Conservation (phyloP, 2,888 invertebrate species). For the Embidobia sp. region DNA sequence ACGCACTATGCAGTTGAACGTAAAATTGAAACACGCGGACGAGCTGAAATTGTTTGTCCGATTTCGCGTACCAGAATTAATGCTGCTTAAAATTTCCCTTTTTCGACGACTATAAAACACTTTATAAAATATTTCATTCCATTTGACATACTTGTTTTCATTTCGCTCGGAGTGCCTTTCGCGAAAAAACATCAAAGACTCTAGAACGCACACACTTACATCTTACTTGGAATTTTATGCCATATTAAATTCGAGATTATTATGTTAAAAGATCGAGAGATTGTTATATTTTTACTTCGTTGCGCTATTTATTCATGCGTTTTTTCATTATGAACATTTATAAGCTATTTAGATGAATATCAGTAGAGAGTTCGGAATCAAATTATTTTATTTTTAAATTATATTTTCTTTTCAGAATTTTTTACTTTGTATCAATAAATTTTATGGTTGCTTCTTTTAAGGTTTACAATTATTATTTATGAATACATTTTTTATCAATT, state of each 20-base stretch:
- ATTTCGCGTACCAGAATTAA: constrained; percentile 24
- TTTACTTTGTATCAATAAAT: too few relatives aligned
- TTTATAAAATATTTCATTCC: constrained; percentile 46
- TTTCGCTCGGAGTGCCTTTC: constrained; percentile 21
- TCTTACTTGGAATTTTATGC: constrained; percentile 19
- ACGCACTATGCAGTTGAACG: neutral
- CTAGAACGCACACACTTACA: constrained; percentile 4
- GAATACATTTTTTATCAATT: too few relatives aligned
- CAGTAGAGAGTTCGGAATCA: too few relatives aligned
- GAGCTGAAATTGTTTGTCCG: constrained; percentile 13
- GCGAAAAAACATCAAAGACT: constrained; percentile 25
- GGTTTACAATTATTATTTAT: too few relatives aligned
- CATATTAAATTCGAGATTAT: constrained; percentile 25
- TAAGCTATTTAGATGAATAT: too few relatives aligned
- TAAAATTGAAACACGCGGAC: neutral
- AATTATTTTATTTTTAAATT: too few relatives aligned
- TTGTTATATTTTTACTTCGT: constrained; percentile 4
- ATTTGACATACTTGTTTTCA: constrained; percentile 36
- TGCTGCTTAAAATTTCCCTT: constrained; percentile 41
- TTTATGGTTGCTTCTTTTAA: too few relatives aligned
- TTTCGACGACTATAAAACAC: constrained; percentile 30
- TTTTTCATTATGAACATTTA: neutral
- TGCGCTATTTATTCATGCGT: neutral
- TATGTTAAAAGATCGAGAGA: constrained; percentile 6
- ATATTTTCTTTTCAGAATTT: too few relatives aligned